These are phyloP conservation scores for Lepidocolaptes lacrymiger DNA, from an alignment of 2,797 vertebrate species.

Conservation along the genomic window DNA sequence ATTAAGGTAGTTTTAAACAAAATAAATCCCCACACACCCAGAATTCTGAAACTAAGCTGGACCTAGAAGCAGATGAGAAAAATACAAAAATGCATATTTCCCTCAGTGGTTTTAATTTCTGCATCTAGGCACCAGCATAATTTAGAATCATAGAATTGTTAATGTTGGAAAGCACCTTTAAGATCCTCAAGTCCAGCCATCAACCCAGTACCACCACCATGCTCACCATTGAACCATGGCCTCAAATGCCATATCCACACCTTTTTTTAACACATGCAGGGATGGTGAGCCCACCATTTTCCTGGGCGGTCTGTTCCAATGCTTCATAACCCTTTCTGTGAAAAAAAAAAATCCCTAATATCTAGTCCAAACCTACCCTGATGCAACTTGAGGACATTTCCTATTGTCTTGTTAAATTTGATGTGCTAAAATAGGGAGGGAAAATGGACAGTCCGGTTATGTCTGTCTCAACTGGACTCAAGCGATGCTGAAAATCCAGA, in stretches of 20 bases:
- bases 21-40: background rate
- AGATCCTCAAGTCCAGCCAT: background rate
- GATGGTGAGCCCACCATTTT: background rate
- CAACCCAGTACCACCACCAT: accelerated
- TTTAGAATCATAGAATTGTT: background rate
- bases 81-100: background rate
- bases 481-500: background rate
- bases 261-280: background rate
- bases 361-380: background rate
- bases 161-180: background rate
- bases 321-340: background rate
- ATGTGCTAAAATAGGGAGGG: background rate
- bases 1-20: background rate
- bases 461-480: background rate
- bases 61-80: background rate
- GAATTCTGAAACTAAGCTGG: background rate
- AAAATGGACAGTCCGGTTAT: background rate
- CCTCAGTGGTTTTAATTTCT: background rate
- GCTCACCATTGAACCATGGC: background rate
- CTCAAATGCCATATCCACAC: background rate
- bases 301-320: background rate
- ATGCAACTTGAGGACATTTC: background rate
- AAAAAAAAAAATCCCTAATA: background rate
- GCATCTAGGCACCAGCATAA: background rate
- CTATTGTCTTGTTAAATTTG: background rate